Evolutionary conservation across 2,888 invertebrate genomes (phyloP).

Genomic region (Caenorhabditis becei): DNA sequence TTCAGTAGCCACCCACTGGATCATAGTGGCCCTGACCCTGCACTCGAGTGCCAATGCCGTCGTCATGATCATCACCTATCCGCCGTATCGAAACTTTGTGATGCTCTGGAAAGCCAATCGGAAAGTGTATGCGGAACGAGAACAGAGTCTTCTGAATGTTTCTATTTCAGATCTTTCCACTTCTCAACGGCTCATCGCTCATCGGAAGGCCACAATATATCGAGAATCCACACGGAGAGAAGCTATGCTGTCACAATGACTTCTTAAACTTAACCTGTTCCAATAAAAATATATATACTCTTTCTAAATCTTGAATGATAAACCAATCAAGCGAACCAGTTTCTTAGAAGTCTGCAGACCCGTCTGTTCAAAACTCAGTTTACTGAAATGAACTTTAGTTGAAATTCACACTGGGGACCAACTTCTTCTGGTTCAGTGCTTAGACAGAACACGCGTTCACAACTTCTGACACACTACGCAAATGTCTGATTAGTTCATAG

Average conservation of each 20-base stretch:
- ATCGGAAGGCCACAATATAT: constrained; percentile 1
- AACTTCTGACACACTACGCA: no score
- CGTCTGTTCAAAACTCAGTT: no score
- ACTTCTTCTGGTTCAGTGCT: no score
- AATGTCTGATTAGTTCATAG: not conserved
- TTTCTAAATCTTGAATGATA: no score
- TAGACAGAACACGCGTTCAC: no score
- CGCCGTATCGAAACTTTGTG: constrained; percentile 48
- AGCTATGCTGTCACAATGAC: constrained; percentile 29
- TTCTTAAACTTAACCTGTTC: not conserved
- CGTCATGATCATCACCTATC: constrained; percentile 55
- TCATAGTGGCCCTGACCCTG: constrained; percentile 32
- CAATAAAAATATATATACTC: no score
- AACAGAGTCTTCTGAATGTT: not conserved
- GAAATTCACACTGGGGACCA: no score
- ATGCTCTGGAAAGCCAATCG: constrained; percentile 47
- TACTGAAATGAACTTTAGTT: no score
- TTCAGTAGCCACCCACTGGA: constrained; percentile 52
- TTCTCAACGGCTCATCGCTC: constrained; percentile 32
- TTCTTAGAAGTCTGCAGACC: no score
- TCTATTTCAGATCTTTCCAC: constrained; percentile 32
- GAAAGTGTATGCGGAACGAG: not conserved
- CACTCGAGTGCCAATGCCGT: constrained; percentile 51
- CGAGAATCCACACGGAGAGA: constrained; percentile 36
- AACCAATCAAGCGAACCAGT: no score